Base-by-base conservation (phyloP, 2,888 invertebrate species). In the Teleiodes luculella region DNA sequence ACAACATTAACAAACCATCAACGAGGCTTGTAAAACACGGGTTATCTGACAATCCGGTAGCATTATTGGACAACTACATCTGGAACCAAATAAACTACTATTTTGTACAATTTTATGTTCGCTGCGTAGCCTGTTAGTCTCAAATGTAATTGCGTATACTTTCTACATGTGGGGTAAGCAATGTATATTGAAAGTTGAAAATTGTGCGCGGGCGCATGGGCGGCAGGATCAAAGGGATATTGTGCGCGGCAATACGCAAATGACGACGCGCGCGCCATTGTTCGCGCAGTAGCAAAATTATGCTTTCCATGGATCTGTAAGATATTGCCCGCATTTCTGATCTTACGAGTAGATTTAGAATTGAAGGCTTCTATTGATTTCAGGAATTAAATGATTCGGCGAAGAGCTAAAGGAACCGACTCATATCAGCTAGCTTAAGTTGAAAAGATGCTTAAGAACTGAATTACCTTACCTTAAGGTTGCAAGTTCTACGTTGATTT, bases 151-250 rank as follows among this genome's bases (percentile, higher is more conserved):
- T n/a, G n/a, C n/a, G n/a, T n/a, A n/a, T n/a, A n/a, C n/a, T n/a
- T n/a, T n/a, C n/a, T n/a, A n/a, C n/a, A n/a, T n/a, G n/a, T n/a
- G n/a, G n/a, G n/a, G n/a, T n/a, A n/a, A n/a, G n/a, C n/a, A n/a
- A n/a, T n/a, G n/a, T n/a, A n/a, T n/a, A n/a, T n/a, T n/a, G n/a
- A n/a, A n/a, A n/a, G n/a, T n/a, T n/a, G n/a, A n/a, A n/a, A n/a
- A n/a, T n/a, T 41, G 39, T 18, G 18, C 18, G 36, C 24, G 3
- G 24, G 24, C 24, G 24, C 24, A 24, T 24, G 6, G 51, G 73
- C 73, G 77, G 78, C 67, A 61, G 53, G 49, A 62, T 75, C 76
- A 73, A 73, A 79, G 77, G 67, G 57, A 60, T 66, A 79, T 77
- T 78, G 78, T 80, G 72, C 64, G 68, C 53, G 8, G 18, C 10